Percentiles rank a stretch among this genome's conserved stretches.
Evolutionary conservation across 2,888 invertebrate genomes (phyloP).

Genomic region (Hydrotaea diabolus): DNA sequence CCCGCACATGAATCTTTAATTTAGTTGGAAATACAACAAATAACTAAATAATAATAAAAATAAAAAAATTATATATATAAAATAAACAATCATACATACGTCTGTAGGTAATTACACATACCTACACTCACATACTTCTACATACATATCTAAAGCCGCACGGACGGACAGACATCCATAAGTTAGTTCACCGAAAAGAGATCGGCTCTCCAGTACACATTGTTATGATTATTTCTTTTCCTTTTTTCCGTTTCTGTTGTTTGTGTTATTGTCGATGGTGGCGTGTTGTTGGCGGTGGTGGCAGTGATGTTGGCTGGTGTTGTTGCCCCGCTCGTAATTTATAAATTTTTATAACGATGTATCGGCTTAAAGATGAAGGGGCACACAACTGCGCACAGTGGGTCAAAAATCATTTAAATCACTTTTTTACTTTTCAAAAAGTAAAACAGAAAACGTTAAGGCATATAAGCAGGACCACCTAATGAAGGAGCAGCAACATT

Average conservation of each 20-base stretch:
- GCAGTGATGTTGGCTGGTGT: constrained; percentile 45
- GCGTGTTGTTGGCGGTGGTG: constrained; percentile 45
- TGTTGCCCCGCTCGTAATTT: constrained; percentile 77
- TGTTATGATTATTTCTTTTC: constrained; percentile 64
- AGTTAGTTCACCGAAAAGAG: constrained; percentile 25
- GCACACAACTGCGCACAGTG: constrained; percentile 24
- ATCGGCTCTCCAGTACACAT: constrained; percentile 57
- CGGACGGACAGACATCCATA: background rate
- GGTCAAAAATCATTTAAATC: constrained; percentile 26
- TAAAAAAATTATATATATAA: constrained; percentile 73
- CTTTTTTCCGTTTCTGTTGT: constrained; percentile 42
- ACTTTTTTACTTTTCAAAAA: too few species aligned
- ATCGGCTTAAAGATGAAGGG: constrained; percentile 26
- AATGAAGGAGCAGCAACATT: too few species aligned
- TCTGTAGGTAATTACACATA: constrained; percentile 16
- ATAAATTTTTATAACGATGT: constrained; percentile 79
- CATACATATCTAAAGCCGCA: constrained; percentile 5
- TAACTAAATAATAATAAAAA: constrained; percentile 20
- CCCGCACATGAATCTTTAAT: constrained; percentile 74
- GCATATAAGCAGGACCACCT: too few species aligned
- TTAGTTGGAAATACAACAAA: constrained; percentile 69
- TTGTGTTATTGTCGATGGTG: constrained; percentile 47
- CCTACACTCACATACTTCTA: constrained; percentile 17
- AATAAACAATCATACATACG: constrained; percentile 54
- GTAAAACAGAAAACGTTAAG: too few species aligned